Conservation (phyloP, 2,888 invertebrate species). For the Mimas tiliae region DNA sequence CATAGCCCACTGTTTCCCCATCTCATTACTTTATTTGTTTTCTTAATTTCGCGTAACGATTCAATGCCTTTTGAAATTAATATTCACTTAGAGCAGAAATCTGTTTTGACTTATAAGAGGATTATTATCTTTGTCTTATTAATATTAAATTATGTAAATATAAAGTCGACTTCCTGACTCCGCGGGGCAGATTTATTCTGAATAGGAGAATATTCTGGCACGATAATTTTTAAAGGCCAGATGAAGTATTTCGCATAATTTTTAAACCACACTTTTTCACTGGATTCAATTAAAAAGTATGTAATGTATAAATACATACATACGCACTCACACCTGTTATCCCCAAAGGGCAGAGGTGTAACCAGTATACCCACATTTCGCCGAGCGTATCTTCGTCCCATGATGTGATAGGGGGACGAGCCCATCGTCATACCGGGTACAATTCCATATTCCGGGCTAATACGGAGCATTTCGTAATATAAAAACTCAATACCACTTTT, state of each 20-base stretch:
- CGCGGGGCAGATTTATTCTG: constrained; percentile 28
- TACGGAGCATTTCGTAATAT: too few species aligned
- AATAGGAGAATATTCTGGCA: constrained; percentile 14
- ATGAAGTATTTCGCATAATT: background rate
- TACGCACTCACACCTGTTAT: too few species aligned
- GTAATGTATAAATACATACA: too few species aligned
- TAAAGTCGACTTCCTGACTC: constrained; percentile 2
- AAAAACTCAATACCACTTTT: too few species aligned
- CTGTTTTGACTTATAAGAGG: constrained; percentile 19
- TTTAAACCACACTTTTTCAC: background rate
- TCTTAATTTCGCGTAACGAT: constrained; percentile 9
- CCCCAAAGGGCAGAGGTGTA: too few species aligned
- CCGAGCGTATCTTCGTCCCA: too few species aligned
- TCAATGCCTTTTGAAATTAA: constrained; percentile 12
- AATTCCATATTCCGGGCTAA: too few species aligned
- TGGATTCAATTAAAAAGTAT: background rate
- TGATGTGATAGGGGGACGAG: too few species aligned
- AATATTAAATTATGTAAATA: constrained; percentile 22
- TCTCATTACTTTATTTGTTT: constrained; percentile 10
- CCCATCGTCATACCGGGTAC: too few species aligned
- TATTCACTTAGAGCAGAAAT: constrained; percentile 12
- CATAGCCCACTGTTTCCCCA: background rate
- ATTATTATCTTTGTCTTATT: constrained; percentile 18
- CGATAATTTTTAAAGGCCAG: background rate
- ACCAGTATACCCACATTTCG: too few species aligned